Base-by-base conservation (phyloP, 2,797 vertebrate genomes). In the Acipenser transmontanus region DNA sequence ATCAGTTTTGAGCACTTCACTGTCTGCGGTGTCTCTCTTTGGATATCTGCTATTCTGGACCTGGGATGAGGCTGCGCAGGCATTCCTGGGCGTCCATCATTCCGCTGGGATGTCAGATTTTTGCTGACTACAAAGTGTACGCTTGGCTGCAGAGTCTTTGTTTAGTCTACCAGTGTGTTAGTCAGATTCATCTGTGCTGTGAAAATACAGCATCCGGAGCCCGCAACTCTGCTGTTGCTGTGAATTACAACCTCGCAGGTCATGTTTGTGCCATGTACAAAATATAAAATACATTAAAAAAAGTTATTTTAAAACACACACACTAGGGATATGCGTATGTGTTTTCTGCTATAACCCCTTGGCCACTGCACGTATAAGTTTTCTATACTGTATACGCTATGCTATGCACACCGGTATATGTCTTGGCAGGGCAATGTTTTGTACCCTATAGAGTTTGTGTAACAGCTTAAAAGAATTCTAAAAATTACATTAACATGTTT, bases 131-230 rank as follows among this genome's bases (percentile, higher is more conserved):
- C 9, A 57, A 68, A 70, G 71, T 72, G 71, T 68, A 70, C 72
- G 47, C 51, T 57, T 6, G 8, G 66, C 71, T 51, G 47, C 0
- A 11, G 63, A 72, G 64, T 17, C 73, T 73, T 67, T 85, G 79
- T 82, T 85, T 84, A 77, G 80, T 82, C 77, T 85, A 50, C 51
- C 12, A 62, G 79, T 65, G 69, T 69, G 9, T 20, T 71, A 60
- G 70, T 79, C 8, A 47, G 78, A 70, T 72, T 73, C 0, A 49
- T 63, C 66, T 73, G 71, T 61, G 60, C 60, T 61, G 60, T 61
- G 60, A 34, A 61, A 61, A 61, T 47, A 61, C 4, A 8, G 60
- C 52, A 34, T 3, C 34, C 34, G 6, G 17, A 8, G 12, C 54
- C n/a, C 12, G 14, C 54, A 57, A 7, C 54, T 57, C 14, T 11